phyloP scores from a whole-genome alignment of 2,113 vertebrate species.

The Pseudorectes ferrugineus region DNA sequence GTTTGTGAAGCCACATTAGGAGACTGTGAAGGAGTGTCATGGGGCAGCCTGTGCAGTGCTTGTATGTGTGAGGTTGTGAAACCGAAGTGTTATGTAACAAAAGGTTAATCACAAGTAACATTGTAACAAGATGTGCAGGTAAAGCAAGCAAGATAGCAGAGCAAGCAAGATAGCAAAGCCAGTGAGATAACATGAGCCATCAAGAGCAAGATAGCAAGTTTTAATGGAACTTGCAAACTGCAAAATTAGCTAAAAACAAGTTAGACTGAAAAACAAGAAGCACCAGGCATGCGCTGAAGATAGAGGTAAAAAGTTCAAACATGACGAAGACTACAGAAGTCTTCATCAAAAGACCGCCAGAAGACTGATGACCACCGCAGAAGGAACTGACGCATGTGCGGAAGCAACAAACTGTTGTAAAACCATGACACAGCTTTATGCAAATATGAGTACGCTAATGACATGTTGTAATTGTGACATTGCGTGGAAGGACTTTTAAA shows the following conservation, averaged over 20 bases:
- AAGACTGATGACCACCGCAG: too few relatives aligned
- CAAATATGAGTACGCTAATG: not conserved
- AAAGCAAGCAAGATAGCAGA: not conserved
- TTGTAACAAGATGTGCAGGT: not conserved
- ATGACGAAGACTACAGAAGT: not conserved
- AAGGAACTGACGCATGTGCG: too few relatives aligned
- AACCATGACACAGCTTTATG: not conserved
- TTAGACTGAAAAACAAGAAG: not conserved
- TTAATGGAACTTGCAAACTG: not conserved
- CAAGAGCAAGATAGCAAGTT: not conserved
- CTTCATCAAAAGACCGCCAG: not conserved
- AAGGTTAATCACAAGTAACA: not conserved
- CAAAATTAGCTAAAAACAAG: not conserved
- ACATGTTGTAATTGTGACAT: too few relatives aligned
- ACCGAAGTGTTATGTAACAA: not conserved
- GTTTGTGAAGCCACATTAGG: not conserved
- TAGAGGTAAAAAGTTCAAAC: not conserved
- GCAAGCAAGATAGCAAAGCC: not conserved
- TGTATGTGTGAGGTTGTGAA: not conserved
- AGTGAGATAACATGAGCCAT: not conserved
- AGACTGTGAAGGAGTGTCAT: not conserved
- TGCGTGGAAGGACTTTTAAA: too few relatives aligned
- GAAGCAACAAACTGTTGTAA: too few relatives aligned
- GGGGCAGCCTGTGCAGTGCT: not conserved
- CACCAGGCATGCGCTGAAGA: not conserved